Base-by-base conservation (phyloP, 23 tunicate genomes). In the Trididemnum nubilum region DNA sequence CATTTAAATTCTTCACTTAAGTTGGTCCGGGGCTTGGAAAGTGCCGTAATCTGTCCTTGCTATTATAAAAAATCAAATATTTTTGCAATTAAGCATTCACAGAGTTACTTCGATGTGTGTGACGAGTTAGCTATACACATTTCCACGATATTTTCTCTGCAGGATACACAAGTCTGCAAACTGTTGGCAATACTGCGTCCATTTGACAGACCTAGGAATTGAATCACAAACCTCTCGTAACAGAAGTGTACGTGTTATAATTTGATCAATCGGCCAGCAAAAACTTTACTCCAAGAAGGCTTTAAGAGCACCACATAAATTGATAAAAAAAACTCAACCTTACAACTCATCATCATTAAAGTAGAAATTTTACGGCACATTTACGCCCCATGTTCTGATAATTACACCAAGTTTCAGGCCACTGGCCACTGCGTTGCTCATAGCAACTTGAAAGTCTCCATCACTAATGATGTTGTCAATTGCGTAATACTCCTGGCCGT, bases 391-490 rank as follows among this genome's bases (percentile, higher is more conserved):
- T 4, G 97, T 96, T 54, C 99, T 81, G 28, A 96, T 85, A 39
- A 96, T 96, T 51, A 96, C 96, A 5, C 99, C 99, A 54, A 96
- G 79, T 60, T 88, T 92, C 9, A 96, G 76, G 22, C 97, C 97
- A 22, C 73, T 78, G 1, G 90, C 85, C 4, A 88, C 94, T 0
- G 99, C 71, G 65, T 91, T 97, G 59, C 90, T 81, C 79, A 84
- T 77, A 1, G 99, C 99, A 72, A 81, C 73, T 69, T 96, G 99
- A 84, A 91, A 96, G 67, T 96, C 99, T 33, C 77, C 97, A 78
- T 96, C 97, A 61, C 92, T 91, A 5, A 96, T 89, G 35, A 96
- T 96, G 73, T 96, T 96, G 82, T 96, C 99, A 59, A 96, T 96
- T 12, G 99, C 99, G 85, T 93, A 93, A 52, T 93, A 93, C 61